phyloP scores from a whole-genome alignment of 2,797 vertebrate genomes.

The Mallotus villosus region DNA sequence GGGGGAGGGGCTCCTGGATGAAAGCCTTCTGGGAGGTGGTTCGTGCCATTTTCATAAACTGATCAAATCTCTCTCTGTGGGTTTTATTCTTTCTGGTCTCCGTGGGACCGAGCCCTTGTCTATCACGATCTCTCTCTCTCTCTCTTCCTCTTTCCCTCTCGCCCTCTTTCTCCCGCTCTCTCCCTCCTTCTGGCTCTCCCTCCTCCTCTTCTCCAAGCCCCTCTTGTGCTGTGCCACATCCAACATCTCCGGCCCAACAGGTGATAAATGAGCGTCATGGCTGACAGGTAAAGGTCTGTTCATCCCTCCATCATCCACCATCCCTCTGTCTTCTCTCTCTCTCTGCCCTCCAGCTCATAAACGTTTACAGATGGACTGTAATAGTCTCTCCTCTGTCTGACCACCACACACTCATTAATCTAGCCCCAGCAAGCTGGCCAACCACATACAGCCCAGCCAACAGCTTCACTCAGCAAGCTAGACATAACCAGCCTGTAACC shows the following conservation, averaged over 20 bases:
- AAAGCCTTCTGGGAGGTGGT: no score
- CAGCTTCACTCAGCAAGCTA: constrained; percentile 51
- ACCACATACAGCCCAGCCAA: constrained; percentile 45
- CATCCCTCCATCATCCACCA: constrained; percentile 7
- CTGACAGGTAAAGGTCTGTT: constrained; percentile 18
- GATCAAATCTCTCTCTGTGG: no score
- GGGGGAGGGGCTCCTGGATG: no score
- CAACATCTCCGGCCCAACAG: constrained; percentile 13
- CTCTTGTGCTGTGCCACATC: neutral
- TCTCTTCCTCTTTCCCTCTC: neutral
- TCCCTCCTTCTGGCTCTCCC: neutral
- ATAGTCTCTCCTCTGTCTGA: constrained; percentile 56
- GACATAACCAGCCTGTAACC: constrained; percentile 54
- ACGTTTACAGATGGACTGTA: constrained; percentile 63
- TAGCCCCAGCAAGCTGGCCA: constrained; percentile 41
- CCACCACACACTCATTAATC: constrained; percentile 66
- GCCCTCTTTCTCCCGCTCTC: neutral
- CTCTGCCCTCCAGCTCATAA: constrained; percentile 42
- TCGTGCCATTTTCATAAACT: no score
- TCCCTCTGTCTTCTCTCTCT: constrained; percentile 38
- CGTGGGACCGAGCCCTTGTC: neutral
- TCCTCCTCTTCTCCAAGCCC: neutral
- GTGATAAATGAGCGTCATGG: constrained; percentile 17
- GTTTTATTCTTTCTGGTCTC: no score
- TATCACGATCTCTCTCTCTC: neutral